phyloP scores from a whole-genome alignment of 1,140 invertebrate genomes.

The Hydropsyche tenuis region DNA sequence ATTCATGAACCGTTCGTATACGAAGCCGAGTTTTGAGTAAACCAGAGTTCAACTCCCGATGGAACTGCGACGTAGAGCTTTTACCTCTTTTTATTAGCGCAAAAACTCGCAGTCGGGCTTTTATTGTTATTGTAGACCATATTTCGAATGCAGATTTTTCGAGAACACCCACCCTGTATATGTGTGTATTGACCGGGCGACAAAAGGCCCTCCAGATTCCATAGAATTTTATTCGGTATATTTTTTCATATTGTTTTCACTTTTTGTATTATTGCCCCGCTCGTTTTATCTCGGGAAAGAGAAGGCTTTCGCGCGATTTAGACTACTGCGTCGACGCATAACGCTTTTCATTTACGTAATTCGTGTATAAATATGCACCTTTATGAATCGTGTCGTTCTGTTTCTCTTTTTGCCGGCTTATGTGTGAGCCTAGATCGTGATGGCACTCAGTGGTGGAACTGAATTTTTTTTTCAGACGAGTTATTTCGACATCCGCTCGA shows the following conservation, averaged over 20 bases:
- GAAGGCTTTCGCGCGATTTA: no score
- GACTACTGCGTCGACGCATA: no score
- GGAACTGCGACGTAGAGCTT: neutral
- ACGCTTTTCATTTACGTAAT: conserved; percentile 47
- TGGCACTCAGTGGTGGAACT: no score
- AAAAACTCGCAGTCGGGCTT: neutral
- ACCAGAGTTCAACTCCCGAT: conserved; percentile 5
- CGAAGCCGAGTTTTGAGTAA: neutral
- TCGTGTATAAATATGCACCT: conserved; percentile 49
- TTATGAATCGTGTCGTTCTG: conserved; percentile 37
- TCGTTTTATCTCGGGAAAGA: no score
- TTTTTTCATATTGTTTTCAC: no score
- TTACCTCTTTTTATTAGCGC: conserved; percentile 8
- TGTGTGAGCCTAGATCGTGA: neutral
- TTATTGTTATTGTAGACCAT: conserved; percentile 19
- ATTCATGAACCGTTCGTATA: conserved; percentile 1
- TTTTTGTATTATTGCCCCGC: no score
- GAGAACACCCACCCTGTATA: no score
- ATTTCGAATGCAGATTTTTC: conserved; percentile 14
- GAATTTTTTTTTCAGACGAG: no score
- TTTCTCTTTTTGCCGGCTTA: neutral
- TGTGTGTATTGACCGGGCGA: conserved; percentile 9
- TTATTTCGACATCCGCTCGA: no score
- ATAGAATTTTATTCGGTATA: no score
- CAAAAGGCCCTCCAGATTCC: neutral